Evolutionary conservation across 2,888 invertebrate species (phyloP).

Genomic region (Archips crataeganus): DNA sequence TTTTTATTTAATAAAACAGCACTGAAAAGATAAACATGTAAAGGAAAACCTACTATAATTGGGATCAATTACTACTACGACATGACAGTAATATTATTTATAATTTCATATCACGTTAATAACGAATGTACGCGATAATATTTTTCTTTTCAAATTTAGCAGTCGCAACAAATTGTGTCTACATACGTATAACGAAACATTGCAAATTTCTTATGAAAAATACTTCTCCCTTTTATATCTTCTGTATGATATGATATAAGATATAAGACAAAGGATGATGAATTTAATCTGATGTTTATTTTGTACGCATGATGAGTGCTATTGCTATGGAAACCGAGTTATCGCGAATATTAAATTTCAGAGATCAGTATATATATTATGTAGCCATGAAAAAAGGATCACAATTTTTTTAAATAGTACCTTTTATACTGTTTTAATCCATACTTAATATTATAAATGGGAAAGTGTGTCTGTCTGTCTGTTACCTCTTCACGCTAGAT

Average conservation of each 20-base stretch:
- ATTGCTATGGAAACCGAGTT: neutral
- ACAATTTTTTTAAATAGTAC: too few relatives aligned
- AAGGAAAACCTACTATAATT: too few relatives aligned
- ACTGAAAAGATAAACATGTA: too few relatives aligned
- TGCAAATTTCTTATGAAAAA: conserved; percentile 3
- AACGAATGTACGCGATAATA: neutral
- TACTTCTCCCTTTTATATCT: neutral
- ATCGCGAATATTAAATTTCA: neutral
- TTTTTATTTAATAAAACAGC: too few relatives aligned
- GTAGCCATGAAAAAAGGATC: too few relatives aligned
- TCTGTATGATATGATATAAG: neutral
- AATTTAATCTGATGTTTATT: conserved; percentile 1
- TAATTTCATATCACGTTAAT: neutral
- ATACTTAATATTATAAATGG: too few relatives aligned
- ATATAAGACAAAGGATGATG: neutral
- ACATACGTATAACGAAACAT: neutral
- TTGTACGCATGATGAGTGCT: conserved; percentile 7
- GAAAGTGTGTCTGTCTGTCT: too few relatives aligned
- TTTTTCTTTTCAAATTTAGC: neutral
- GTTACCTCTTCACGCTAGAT: too few relatives aligned
- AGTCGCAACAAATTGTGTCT: neutral
- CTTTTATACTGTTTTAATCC: too few relatives aligned
- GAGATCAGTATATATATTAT: too few relatives aligned
- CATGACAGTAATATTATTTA: neutral
- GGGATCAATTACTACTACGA: too few relatives aligned